Conservation (phyloP, 2,113 vertebrate genomes). For the Corythaeola cristata region DNA sequence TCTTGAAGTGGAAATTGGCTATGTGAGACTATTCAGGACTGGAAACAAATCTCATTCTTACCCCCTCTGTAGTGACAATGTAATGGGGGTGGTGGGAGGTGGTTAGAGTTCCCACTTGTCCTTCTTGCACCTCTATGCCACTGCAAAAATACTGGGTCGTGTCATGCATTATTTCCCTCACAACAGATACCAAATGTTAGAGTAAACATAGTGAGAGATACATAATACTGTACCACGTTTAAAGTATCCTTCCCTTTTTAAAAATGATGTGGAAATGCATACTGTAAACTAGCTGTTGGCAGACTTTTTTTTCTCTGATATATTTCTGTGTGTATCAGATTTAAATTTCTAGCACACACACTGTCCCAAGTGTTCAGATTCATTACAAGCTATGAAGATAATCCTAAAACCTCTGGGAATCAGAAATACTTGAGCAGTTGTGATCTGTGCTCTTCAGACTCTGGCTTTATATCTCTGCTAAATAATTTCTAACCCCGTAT, state of each 20-base stretch:
- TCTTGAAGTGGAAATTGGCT: neutral
- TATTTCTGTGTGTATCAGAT: neutral
- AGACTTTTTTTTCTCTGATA: neutral
- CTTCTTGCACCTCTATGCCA: neutral
- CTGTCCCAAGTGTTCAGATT: neutral
- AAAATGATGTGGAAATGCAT: neutral
- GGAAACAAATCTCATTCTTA: neutral
- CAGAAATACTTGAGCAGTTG: constrained; percentile 31
- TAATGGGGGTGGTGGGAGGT: neutral
- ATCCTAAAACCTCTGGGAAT: constrained; percentile 5
- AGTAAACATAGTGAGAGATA: neutral
- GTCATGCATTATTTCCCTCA: neutral
- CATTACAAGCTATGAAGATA: constrained; percentile 4
- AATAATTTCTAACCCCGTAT: constrained; percentile 43
- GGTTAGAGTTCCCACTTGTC: neutral
- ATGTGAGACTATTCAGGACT: neutral
- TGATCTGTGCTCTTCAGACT: constrained; percentile 20
- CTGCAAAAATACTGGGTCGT: neutral
- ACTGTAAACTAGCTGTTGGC: neutral
- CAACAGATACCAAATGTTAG: neutral
- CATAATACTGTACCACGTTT: neutral
- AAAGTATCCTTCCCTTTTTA: neutral
- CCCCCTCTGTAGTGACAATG: neutral
- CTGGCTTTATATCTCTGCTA: constrained; percentile 34
- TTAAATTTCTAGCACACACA: neutral